Conservation (phyloP, 2,888 invertebrate species). For the Anagyrus pseudococci region DNA sequence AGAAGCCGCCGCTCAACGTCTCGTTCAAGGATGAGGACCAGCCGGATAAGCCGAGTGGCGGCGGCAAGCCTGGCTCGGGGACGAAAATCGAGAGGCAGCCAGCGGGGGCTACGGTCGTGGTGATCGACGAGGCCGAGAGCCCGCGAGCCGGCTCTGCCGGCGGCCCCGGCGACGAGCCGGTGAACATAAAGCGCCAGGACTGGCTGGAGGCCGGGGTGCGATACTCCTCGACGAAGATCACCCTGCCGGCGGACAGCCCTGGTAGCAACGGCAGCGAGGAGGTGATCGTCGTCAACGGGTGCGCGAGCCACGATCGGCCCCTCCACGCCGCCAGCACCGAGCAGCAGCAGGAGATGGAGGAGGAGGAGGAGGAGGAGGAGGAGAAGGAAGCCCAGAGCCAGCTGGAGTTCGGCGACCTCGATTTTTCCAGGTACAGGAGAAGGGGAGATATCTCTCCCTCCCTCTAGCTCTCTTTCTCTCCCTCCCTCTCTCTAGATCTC, state of each 20-base stretch:
- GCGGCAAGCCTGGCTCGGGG: not conserved
- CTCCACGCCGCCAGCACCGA: not conserved
- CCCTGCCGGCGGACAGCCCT: slow-evolving; percentile 51
- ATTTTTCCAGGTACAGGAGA: slow-evolving; percentile 56
- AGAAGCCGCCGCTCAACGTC: slow-evolving; percentile 35
- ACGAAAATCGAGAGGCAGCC: not conserved
- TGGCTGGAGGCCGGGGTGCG: slow-evolving; percentile 58
- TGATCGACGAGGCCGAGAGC: slow-evolving; percentile 54
- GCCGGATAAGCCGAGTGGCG: not conserved
- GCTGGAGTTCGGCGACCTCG: slow-evolving; percentile 49
- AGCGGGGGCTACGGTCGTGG: slow-evolving; percentile 50
- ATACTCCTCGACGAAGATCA: slow-evolving; percentile 59
- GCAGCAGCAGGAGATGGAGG: slow-evolving; percentile 29
- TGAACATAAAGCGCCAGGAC: slow-evolving; percentile 57
- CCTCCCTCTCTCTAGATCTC: no score
- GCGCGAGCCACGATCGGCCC: slow-evolving; percentile 34
- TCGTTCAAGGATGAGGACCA: slow-evolving; percentile 28
- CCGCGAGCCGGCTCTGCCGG: slow-evolving; percentile 39
- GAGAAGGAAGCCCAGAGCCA: slow-evolving; percentile 12
- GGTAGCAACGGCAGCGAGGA: no score
- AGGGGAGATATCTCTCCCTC: not conserved
- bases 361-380: slow-evolving; percentile 33
- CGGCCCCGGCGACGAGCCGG: slow-evolving; percentile 45
- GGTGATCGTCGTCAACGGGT: slow-evolving; percentile 47
- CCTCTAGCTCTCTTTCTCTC: slow-evolving; percentile 2